Conservation (phyloP, 1,140 invertebrate genomes). For the Spodoptera litura region DNA sequence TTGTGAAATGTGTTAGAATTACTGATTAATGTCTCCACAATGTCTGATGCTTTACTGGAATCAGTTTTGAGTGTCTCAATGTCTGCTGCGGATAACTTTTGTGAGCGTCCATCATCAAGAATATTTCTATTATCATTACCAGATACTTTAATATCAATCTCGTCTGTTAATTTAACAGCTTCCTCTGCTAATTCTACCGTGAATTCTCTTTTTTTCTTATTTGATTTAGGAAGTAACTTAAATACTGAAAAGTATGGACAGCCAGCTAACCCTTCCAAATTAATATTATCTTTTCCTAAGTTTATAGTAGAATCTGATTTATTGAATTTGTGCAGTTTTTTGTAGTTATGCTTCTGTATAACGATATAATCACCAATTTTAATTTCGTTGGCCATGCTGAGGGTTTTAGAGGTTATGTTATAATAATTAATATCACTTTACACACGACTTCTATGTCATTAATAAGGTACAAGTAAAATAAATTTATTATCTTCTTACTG, state of each 20-base stretch:
- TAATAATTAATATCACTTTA: not conserved
- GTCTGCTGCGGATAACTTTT: constrained; percentile 93
- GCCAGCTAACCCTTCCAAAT: constrained; percentile 90
- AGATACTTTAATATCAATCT: constrained; percentile 86
- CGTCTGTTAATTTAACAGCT: constrained; percentile 84
- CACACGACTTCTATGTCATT: too few species aligned
- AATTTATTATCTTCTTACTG: too few species aligned
- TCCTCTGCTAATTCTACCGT: constrained; percentile 86
- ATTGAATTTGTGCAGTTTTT: constrained; percentile 91
- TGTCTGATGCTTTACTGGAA: constrained; percentile 92
- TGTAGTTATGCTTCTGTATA: constrained; percentile 91
- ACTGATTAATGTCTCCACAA: constrained; percentile 94
- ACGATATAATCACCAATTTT: constrained; percentile 90
- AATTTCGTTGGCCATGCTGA: constrained; percentile 61
- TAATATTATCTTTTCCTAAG: constrained; percentile 90
- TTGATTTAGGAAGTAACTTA: constrained; percentile 90
- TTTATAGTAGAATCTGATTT: constrained; percentile 87
- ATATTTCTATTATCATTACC: constrained; percentile 95
- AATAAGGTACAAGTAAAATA: too few species aligned
- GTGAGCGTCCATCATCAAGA: constrained; percentile 93
- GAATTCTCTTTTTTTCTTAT: constrained; percentile 86
- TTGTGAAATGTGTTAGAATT: constrained; percentile 95
- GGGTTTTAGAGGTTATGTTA: constrained; percentile 10
- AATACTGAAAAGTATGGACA: constrained; percentile 92
- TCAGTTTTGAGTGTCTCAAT: constrained; percentile 92